Evolutionary conservation across 2,113 vertebrate genomes (phyloP).

Genomic region (Ginglymostoma cirratum): DNA sequence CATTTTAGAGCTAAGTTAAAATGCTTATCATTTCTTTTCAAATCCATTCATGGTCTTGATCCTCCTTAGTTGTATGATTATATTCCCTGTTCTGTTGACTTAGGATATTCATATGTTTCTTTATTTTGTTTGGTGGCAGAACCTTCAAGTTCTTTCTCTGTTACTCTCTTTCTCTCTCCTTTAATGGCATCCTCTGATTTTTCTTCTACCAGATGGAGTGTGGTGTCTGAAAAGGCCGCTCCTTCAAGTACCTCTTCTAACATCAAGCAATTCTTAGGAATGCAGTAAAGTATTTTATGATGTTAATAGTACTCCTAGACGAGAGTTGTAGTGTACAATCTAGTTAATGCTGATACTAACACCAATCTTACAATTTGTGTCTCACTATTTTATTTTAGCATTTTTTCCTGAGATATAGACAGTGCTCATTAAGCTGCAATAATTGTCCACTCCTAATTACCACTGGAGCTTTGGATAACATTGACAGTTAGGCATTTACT

Average conservation of each 20-base stretch:
- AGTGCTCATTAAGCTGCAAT: neutral
- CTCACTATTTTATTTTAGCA: too few species aligned
- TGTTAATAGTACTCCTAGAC: neutral
- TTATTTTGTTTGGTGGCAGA: neutral
- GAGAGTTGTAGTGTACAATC: neutral
- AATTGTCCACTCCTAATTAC: neutral
- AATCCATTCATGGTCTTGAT: neutral
- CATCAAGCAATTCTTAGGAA: neutral
- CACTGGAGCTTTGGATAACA: neutral
- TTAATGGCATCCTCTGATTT: neutral
- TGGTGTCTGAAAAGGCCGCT: neutral
- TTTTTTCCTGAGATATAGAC: neutral
- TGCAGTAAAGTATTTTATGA: neutral
- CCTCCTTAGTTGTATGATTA: neutral
- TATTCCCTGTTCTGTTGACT: neutral
- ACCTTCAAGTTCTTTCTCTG: neutral
- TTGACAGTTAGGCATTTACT: neutral
- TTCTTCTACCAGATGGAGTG: neutral
- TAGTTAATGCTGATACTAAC: neutral
- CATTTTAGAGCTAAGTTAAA: neutral
- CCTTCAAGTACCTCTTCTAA: neutral
- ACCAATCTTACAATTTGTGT: neutral
- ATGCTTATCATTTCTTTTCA: neutral
- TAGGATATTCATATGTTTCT: too few species aligned
- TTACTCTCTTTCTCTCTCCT: neutral